Evolutionary conservation across 2,888 invertebrate genomes (phyloP).

Genomic region (Coleophora deauratella): DNA sequence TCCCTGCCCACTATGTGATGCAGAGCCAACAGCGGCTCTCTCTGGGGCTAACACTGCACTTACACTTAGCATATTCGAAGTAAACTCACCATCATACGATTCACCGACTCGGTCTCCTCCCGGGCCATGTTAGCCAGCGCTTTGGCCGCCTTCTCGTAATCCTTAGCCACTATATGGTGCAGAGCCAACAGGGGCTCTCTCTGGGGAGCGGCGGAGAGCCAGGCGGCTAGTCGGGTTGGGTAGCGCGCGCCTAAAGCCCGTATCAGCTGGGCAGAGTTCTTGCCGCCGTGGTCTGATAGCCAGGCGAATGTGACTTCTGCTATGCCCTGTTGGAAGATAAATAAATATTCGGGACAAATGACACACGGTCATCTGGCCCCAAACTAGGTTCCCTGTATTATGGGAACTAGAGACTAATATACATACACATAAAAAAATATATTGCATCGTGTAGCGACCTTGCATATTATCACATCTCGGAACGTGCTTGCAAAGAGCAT

Average conservation of each 20-base stretch:
- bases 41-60: no score
- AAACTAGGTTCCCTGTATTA: no score
- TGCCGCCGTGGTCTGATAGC: slow-evolving; percentile 24
- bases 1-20: slow-evolving; percentile 29
- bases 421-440: no score
- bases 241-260: slow-evolving; percentile 16
- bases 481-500: no score
- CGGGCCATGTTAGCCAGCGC: slow-evolving; percentile 60
- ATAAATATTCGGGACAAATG: no score
- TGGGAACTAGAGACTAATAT: no score
- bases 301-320: slow-evolving; percentile 40
- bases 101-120: slow-evolving; percentile 77
- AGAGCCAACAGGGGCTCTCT: slow-evolving; percentile 33
- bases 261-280: slow-evolving; percentile 14
- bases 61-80: no score
- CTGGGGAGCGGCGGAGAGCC: slow-evolving; percentile 25
- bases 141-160: slow-evolving; percentile 13
- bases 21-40: slow-evolving; percentile 25
- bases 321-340: slow-evolving; percentile 31
- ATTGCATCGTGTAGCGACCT: no score
- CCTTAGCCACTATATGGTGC: slow-evolving; percentile 30
- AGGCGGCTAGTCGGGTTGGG: slow-evolving; percentile 13
- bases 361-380: no score
- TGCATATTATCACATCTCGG: no score
- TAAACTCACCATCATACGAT: slow-evolving; percentile 77